phyloP scores from a whole-genome alignment of 2,113 vertebrate species.

The Kobus ellipsiprymnus region DNA sequence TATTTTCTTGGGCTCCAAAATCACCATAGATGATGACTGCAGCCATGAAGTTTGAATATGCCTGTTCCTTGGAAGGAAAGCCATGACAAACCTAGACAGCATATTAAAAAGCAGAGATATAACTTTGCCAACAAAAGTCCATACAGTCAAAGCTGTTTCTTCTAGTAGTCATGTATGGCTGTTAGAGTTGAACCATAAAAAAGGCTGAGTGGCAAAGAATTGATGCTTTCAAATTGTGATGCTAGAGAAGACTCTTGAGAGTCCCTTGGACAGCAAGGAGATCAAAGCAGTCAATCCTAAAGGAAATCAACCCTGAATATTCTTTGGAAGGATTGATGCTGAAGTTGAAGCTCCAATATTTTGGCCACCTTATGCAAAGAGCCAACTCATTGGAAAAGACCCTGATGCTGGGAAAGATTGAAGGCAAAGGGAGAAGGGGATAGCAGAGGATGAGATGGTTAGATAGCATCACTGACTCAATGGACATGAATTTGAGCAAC shows the following conservation, averaged over 20 bases:
- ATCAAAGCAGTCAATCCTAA: neutral
- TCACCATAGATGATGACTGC: neutral
- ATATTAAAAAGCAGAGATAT: neutral
- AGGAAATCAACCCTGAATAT: neutral
- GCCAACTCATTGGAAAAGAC: neutral
- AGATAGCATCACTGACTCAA: neutral
- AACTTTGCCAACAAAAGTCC: neutral
- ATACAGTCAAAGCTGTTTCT: neutral
- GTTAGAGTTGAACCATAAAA: neutral
- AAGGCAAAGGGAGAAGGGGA: neutral
- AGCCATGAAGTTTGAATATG: neutral
- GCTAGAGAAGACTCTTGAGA: neutral
- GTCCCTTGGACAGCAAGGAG: neutral
- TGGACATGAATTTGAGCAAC: neutral
- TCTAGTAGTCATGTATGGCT: neutral
- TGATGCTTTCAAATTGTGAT: neutral
- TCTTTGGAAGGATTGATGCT: neutral
- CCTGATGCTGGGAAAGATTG: neutral
- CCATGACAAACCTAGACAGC: neutral
- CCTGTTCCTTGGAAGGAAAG: neutral
- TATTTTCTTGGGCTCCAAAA: neutral
- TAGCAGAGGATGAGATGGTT: neutral
- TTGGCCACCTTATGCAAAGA: neutral
- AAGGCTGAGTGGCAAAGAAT: neutral
- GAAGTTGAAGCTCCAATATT: neutral